Conservation (phyloP, 2,888 invertebrate genomes). For the Chrysodeixis includens region DNA sequence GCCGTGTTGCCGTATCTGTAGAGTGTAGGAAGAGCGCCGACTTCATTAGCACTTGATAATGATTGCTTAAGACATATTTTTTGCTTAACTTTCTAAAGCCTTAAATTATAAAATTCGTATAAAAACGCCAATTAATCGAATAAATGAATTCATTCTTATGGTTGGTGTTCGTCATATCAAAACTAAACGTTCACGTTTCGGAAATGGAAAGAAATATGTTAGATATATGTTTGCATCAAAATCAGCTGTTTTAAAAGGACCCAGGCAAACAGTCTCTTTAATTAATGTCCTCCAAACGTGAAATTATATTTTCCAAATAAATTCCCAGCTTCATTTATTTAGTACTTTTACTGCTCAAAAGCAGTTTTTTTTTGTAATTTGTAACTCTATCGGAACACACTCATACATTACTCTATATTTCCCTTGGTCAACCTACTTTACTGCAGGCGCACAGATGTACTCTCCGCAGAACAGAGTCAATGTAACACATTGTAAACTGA, state of each 20-base stretch:
- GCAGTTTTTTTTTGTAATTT: too few species aligned
- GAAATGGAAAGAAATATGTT: too few species aligned
- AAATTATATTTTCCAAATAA: too few species aligned
- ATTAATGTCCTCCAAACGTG: too few species aligned
- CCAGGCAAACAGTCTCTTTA: too few species aligned
- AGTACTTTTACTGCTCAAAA: too few species aligned
- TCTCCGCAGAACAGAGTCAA: background rate
- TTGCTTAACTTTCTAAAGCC: constrained; percentile 18
- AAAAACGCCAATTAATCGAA: background rate
- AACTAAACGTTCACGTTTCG: too few species aligned
- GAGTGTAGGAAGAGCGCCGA: constrained; percentile 43
- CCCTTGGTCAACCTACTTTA: background rate
- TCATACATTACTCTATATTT: background rate
- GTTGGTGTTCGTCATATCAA: too few species aligned
- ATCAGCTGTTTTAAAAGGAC: background rate
- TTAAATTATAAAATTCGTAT: background rate
- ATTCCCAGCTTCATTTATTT: too few species aligned
- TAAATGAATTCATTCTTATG: too few species aligned
- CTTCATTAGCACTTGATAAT: constrained; percentile 33
- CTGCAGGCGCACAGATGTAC: background rate
- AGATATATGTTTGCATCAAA: background rate
- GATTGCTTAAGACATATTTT: constrained; percentile 27
- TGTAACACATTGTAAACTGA: constrained; percentile 2
- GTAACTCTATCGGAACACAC: too few species aligned
- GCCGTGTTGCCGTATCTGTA: constrained; percentile 22